phyloP scores from a whole-genome alignment of 2,888 invertebrate species.

The Celastrina argiolus region DNA sequence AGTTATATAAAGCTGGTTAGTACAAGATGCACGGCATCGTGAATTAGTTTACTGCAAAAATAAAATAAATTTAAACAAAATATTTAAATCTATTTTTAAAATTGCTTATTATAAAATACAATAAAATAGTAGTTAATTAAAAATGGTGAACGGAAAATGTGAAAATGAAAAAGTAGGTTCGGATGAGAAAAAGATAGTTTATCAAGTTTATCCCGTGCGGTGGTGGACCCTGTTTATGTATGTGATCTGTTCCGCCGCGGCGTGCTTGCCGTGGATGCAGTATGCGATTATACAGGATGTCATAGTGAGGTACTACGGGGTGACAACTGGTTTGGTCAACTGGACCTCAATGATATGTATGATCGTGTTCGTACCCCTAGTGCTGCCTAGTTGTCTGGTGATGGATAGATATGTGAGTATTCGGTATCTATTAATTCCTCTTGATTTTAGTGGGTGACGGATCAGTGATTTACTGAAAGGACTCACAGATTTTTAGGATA shows the following conservation, averaged over 20 bases:
- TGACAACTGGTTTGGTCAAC: conserved; percentile 42
- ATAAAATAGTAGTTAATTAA: background rate
- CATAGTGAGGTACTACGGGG: conserved; percentile 14
- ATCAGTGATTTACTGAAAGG: too few relatives aligned
- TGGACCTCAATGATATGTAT: conserved; percentile 19
- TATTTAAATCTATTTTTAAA: background rate
- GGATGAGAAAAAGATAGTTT: background rate
- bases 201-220: background rate
- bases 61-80: background rate
- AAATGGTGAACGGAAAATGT: background rate
- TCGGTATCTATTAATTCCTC: background rate
- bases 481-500: too few relatives aligned
- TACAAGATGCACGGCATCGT: background rate
- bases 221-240: conserved; percentile 4
- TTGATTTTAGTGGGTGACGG: too few relatives aligned
- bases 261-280: conserved; percentile 18
- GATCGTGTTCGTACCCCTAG: background rate
- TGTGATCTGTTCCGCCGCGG: background rate
- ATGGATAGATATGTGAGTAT: conserved; percentile 14
- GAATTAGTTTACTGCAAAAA: background rate
- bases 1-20: background rate
- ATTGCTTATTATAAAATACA: background rate
- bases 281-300: conserved; percentile 19
- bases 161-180: background rate
- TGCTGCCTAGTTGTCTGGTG: conserved; percentile 1